Base-by-base conservation (phyloP, 1,140 invertebrate genomes). In the Potamilus streckersoni region DNA sequence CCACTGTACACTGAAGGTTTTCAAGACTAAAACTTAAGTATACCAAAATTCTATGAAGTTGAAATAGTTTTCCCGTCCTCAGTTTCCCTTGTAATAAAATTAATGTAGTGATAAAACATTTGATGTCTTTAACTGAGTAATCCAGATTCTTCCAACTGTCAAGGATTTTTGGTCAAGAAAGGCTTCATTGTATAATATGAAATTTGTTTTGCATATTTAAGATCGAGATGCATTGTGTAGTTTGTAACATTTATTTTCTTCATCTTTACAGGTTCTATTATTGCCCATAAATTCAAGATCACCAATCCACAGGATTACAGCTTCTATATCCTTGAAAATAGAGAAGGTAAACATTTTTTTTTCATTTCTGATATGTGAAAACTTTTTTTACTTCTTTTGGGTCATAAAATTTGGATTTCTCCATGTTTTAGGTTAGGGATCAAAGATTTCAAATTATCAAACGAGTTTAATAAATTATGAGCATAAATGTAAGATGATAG, bases 291-390 rank as follows among this genome's bases (percentile, higher is more conserved):
- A 88, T 94, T 96, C 72, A 92, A 94, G 82, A 96, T 98, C 61
- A 98, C 96, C 16, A 98, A 98, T 91, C 96, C 96, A 49, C 96
- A 98, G 89, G 97, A 98, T 89, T 98, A 98, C 89, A 96, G 95
- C 31, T 92, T 98, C n/a, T 98, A 96, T 88, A 95, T 95, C 82
- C 91, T 98, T 56, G 94, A 96, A 31, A 94, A 96, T 84, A 96
- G 95, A 81, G 94, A 97, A 93, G 95, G 95, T 96, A 91, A 89
- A 86, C 86, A 57, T 23, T 74, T 63, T 20, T 56, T 60, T 57
- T 57, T 55, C 65, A 55, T 72, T 20, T 71, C 17, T 19, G 23
- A 11, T 61, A 6, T 17, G 27, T 38, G 19, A 66, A 31, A 31
- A 59, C 16, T 78, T 31, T 59, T 68, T 23, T 14, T 62, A n/a